These are phyloP conservation scores for Drosophila incognita DNA, from an alignment of 2,888 invertebrate genomes.

Conservation along the genomic window DNA sequence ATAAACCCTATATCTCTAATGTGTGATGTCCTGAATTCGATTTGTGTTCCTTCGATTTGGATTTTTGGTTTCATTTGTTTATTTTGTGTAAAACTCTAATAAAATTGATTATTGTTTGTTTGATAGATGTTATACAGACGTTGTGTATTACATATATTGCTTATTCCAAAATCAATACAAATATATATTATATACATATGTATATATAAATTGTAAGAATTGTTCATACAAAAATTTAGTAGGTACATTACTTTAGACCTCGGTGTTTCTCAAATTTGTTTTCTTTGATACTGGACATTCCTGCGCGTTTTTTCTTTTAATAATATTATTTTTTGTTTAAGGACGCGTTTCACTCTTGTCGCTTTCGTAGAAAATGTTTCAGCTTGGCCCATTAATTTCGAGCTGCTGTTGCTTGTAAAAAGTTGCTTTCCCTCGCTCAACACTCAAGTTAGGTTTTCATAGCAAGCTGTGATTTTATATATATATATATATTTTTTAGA, in stretches of 20 bases:
- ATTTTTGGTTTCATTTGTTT: slow-evolving; percentile 11
- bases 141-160: slow-evolving; percentile 80
- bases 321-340: background rate
- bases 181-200: slow-evolving; percentile 78
- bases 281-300: slow-evolving; percentile 74
- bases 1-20: slow-evolving; percentile 4
- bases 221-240: slow-evolving; percentile 82
- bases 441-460: slow-evolving; percentile 28
- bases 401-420: slow-evolving; percentile 42
- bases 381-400: slow-evolving; percentile 40
- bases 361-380: slow-evolving; percentile 71
- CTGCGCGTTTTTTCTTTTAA: slow-evolving; percentile 9
- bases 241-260: slow-evolving; percentile 83
- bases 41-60: slow-evolving; percentile 14
- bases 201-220: slow-evolving; percentile 81
- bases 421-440: slow-evolving; percentile 35
- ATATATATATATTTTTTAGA: slow-evolving; percentile 6
- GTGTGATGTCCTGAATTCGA: background rate
- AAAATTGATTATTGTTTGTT: slow-evolving; percentile 79
- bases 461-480: background rate
- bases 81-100: slow-evolving; percentile 75
- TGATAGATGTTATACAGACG: slow-evolving; percentile 71
- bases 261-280: slow-evolving; percentile 73
- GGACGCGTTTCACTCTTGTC: slow-evolving; percentile 58
- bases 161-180: slow-evolving; percentile 83